These are phyloP conservation scores for Xestobium rufovillosum DNA, from an alignment of 2,888 invertebrate species.

Conservation along the genomic window DNA sequence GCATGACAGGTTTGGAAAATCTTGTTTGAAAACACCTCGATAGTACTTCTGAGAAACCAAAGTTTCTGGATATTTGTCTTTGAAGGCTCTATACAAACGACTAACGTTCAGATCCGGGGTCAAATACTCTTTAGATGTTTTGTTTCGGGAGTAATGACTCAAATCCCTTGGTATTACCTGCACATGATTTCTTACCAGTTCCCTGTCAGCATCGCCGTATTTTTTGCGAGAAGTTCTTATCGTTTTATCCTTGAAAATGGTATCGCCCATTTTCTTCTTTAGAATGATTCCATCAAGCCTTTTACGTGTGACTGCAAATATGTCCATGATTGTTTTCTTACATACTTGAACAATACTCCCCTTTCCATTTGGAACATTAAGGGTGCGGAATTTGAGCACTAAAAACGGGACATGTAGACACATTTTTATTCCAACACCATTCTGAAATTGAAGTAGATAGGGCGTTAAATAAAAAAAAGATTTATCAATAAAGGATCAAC, in stretches of 20 bases:
- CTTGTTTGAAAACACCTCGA: constrained; percentile 9
- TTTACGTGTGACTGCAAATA: constrained; percentile 17
- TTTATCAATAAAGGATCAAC: too few species aligned
- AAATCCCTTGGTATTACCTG: constrained; percentile 18
- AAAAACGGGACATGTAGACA: too few species aligned
- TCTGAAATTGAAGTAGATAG: too few species aligned
- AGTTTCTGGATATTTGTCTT: constrained; percentile 8
- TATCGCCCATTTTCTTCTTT: constrained; percentile 17
- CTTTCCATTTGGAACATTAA: constrained; percentile 16
- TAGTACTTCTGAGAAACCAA: constrained; percentile 8
- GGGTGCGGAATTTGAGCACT: too few species aligned
- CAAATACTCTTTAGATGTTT: constrained; percentile 19
- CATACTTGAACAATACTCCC: constrained; percentile 14
- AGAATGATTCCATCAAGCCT: constrained; percentile 14
- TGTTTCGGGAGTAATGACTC: constrained; percentile 19
- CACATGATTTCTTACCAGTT: constrained; percentile 18
- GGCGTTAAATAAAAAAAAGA: too few species aligned
- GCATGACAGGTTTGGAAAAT: constrained; percentile 7
- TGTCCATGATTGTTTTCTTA: constrained; percentile 14
- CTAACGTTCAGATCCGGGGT: constrained; percentile 9
- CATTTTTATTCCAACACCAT: too few species aligned
- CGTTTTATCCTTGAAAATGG: constrained; percentile 17
- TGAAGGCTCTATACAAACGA: constrained; percentile 6
- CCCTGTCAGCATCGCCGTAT: constrained; percentile 12
- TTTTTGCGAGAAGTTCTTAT: too few species aligned